Evolutionary conservation across 2,888 invertebrate genomes (phyloP), one percentile per base, ranked within the genome.

Genomic region (Vannuccia rotundouncinata): DNA sequence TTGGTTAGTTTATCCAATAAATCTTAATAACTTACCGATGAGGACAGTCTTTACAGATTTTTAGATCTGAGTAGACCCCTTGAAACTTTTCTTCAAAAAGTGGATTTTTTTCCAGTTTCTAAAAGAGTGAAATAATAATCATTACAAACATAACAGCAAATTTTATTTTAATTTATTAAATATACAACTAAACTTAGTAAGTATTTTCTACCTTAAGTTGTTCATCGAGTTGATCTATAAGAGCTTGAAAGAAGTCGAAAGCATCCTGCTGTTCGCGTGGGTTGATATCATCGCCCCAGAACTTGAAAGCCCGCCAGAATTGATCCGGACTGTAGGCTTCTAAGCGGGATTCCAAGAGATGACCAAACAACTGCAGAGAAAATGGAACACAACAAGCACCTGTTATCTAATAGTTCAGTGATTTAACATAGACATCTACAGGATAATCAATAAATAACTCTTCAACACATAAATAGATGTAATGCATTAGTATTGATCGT

Each of bases 21-120:
- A 73, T 17, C 31, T 27, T 22, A 17, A 59, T 74, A 77, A 81
- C 83, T 80, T 82, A 88, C 88, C 89, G 86, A 83, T 90, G 90
- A 31, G 89, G 89, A 83, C 90, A 90, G 82, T 89, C 90, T 82
- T 89, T 88, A 82, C 90, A 90, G 77, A 90, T 89, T 83, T 89
- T 90, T 83, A 90, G 90, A 84, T 90, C 90, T 76, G 89, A 89
- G 84, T 89, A 90, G 29, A 88, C 86, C 17, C 90, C 90, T 83
- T 89, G 89, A 83, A 89, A 89, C 79, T 86, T 87, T 78, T 86
- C 86, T 82, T 89, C 88, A 84, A 90, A 90, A 1, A 90, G 85
- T 77, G 87, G 87, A 79, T 88, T 87, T 80, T 86, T 85, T 0
- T 87, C 86, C 76, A 86, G 84, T 83, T 86, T 87, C 85, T 88